These are phyloP conservation scores for Oceanodroma leucorhoa DNA, from an alignment of 2,797 vertebrate genomes.

Conservation along the genomic window DNA sequence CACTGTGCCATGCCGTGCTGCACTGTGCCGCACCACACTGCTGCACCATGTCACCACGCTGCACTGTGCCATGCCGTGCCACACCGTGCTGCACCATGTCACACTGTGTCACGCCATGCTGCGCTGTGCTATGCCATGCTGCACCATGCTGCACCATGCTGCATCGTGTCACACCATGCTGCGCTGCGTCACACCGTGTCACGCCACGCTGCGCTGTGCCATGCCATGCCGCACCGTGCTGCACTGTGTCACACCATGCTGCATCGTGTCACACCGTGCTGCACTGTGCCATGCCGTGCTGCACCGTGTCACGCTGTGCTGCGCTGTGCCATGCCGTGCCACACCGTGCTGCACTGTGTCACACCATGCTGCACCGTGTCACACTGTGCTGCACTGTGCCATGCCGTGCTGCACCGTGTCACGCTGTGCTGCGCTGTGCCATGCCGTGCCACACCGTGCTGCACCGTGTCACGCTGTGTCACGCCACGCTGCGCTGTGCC, in stretches of 20 bases:
- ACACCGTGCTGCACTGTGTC: too few relatives aligned
- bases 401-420: too few relatives aligned
- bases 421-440: background rate
- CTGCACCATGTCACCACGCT: accelerated
- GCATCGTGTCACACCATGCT: background rate
- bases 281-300: accelerated
- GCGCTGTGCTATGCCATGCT: background rate
- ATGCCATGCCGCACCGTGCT: too few relatives aligned
- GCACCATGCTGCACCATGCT: accelerated
- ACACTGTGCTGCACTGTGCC: accelerated
- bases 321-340: accelerated
- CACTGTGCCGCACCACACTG: accelerated
- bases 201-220: accelerated
- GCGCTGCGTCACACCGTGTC: accelerated
- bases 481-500: too few relatives aligned
- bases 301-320: too few relatives aligned
- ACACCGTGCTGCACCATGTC: accelerated
- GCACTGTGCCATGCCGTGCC: accelerated
- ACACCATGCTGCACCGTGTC: accelerated
- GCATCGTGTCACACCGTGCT: accelerated
- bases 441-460: too few relatives aligned
- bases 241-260: too few relatives aligned
- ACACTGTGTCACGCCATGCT: too few relatives aligned
- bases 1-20: too few relatives aligned
- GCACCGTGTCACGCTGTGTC: too few relatives aligned